Evolutionary conservation across 2,888 invertebrate species (phyloP).

Genomic region (Eumacrocentrus americanus): DNA sequence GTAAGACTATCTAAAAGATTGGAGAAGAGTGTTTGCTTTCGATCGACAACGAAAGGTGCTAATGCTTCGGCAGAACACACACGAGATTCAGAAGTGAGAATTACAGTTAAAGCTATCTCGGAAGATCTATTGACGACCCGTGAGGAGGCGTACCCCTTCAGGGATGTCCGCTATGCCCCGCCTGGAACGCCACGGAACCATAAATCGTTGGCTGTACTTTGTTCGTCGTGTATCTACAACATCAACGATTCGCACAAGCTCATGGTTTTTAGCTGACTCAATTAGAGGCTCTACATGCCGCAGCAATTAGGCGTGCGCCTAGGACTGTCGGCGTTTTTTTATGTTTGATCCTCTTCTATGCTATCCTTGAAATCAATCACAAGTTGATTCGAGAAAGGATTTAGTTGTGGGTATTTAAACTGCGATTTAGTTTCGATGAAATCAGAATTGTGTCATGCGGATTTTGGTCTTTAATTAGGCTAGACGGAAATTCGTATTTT

Average conservation of each 20-base stretch:
- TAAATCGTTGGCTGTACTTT: conserved; percentile 33
- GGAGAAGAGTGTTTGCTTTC: conserved; percentile 47
- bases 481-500: not conserved
- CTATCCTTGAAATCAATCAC: conserved; percentile 22
- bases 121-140: conserved; percentile 30
- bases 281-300: conserved; percentile 42
- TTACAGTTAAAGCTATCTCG: conserved; percentile 40
- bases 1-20: conserved; percentile 21
- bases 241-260: conserved; percentile 6
- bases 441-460: not conserved
- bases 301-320: conserved; percentile 12
- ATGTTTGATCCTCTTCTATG: not conserved
- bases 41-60: conserved; percentile 47
- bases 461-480: conserved; percentile 7
- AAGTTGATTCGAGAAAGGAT: conserved; percentile 12
- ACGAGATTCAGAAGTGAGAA: conserved; percentile 45
- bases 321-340: not conserved
- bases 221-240: conserved; percentile 14
- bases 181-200: conserved; percentile 36
- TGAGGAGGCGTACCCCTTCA: conserved; percentile 18
- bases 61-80: conserved; percentile 39
- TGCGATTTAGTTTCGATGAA: conserved; percentile 3
- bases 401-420: conserved; percentile 19
- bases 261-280: conserved; percentile 40
- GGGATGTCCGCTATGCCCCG: conserved; percentile 20